Base-by-base conservation (phyloP, 2,113 vertebrate genomes). In the Oostethus manadensis region DNA sequence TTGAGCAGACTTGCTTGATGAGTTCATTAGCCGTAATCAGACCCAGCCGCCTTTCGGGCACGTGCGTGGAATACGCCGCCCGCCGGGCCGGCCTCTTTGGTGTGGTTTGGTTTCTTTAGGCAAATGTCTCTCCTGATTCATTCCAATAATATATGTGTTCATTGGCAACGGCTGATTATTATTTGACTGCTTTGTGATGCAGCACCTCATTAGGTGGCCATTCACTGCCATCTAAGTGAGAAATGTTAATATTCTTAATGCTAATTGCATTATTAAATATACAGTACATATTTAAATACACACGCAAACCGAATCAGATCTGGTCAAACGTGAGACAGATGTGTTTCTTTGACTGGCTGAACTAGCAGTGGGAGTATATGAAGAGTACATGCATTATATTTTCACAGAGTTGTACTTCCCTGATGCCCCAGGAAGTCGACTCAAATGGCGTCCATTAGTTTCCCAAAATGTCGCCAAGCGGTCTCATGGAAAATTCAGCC, bases 201-300 rank as follows among this genome's bases (percentile, higher is more conserved):
- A 80, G 80, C 76, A 78, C 71, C 82, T 87, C 81, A 85, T 87
- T 86, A 89, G 73, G 80, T 78, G 58, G 33, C 79, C 74, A 66
- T 83, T 84, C 64, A 38, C 61, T 54, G 64, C 60, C 53, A 58
- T 70, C 74, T 59, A 8, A 53, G 64, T 66, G 63, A 78, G 56
- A 63, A 75, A 84, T 81, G 67, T 54, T 81, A 54, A 74, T 72
- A 74, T 83, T 75, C 62, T 55, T 56, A 80, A 74, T 78, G 54
- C 64, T 78, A 71, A 84, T 72, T 80, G 45, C 79, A 74, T 72
- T 58, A 76, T 77, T 76, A 64, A 62, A 69, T 51, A 43, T 23
- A 57, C 17, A 33, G n/a, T 33, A 40, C 6, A 40, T 40, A 38
- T 10, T 35, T 35, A 35, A 35, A 35, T 17, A 3, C 13, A 35